Base-by-base conservation (phyloP, 2,888 invertebrate species). In the Cyclophora albipunctata region DNA sequence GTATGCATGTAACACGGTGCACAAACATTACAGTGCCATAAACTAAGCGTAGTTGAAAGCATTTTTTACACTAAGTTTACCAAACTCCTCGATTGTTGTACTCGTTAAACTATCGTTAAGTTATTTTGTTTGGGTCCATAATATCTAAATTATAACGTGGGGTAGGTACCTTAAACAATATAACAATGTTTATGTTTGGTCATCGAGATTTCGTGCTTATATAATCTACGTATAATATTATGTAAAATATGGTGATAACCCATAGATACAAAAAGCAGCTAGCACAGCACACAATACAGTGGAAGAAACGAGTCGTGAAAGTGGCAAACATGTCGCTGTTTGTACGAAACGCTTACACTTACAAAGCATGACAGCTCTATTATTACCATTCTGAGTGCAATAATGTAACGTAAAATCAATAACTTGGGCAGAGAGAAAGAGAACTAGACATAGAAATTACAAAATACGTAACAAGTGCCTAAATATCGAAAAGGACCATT, bases 341-440 rank as follows among this genome's bases (percentile, higher is more conserved):
- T 78, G 74, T 81, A 86, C 81, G 83, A 81, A 84, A 85, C 84
- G 84, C 85, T 85, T 85, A 86, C 85, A 84, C 74, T 84, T 84
- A 85, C 81, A 81, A 84, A 88, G 87, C 88, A 84, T 83, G 87
- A 87, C 88, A 88, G 88, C 88, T 87, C 88, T 87, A 88, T 88
- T 87, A 88, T 88, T 84, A 84, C 84, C 81, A 85, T 83, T 82
- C 82, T 79, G 84, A 73, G 84, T 85, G 86, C 84, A 82, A 71
- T 73, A 77, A 76, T 74, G 71, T 71, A 71, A 71, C 65, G 66
- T 71, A 76, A 77, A 77, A 75, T 37, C 70, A 76, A 74, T 71
- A 72, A 77, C 69, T 62, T 79, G 83, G 83, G 79, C 81, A 81
- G 79, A 84, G 81, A 84, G 78, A 84, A 67, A 80, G 74, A 82